These are phyloP conservation scores for Epinotia nisella DNA, from an alignment of 2,888 invertebrate species.

Conservation along the genomic window DNA sequence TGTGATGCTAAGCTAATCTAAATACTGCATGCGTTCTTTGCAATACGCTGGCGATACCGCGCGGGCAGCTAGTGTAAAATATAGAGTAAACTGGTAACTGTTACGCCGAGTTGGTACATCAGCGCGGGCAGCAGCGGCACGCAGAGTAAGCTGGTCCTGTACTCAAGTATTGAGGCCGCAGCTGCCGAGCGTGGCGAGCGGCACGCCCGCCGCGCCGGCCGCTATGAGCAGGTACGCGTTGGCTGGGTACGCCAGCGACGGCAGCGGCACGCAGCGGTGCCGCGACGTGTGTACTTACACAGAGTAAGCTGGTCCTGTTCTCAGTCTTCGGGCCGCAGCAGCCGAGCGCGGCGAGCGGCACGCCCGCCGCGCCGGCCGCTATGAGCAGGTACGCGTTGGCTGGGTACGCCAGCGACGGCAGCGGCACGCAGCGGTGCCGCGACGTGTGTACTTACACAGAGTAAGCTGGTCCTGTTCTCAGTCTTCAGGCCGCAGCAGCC, in stretches of 20 bases:
- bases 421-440: neutral
- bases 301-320: conserved; percentile 90
- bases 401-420: neutral
- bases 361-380: conserved; percentile 89
- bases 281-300: conserved; percentile 74
- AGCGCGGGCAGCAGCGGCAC: no score
- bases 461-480: no score
- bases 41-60: no score
- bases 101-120: no score
- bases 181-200: conserved; percentile 86
- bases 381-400: conserved; percentile 82
- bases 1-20: no score
- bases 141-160: conserved; percentile 89
- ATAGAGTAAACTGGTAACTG: no score
- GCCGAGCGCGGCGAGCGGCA: conserved; percentile 89
- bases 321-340: conserved; percentile 92
- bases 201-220: conserved; percentile 89
- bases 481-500: no score
- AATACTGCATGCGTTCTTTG: no score
- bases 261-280: no score
- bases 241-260: no score
- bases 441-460: no score
- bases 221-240: conserved; percentile 85
- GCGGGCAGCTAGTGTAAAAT: no score
- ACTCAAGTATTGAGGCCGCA: conserved; percentile 91